phyloP scores from a whole-genome alignment of 92 coral and sea anemone genomes.

The Phymanthus crucifer region DNA sequence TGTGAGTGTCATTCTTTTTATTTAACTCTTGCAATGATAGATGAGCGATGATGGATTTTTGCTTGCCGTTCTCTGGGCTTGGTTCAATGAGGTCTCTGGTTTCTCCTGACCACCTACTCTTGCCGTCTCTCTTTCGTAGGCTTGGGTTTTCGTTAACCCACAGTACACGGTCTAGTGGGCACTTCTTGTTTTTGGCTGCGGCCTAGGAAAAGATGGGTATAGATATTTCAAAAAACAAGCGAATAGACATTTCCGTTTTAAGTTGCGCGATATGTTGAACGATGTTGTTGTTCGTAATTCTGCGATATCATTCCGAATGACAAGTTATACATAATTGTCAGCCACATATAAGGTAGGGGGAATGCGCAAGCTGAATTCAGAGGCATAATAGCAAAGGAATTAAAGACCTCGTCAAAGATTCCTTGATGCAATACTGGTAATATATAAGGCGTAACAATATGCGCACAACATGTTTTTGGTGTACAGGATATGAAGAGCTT shows the following conservation, averaged over 20 bases:
- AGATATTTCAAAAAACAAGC: not conserved
- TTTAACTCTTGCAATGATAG: not conserved
- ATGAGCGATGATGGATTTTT: not conserved
- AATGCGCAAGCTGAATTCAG: too few relatives aligned
- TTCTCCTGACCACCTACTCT: not conserved
- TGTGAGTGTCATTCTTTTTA: not conserved
- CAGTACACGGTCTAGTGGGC: not conserved
- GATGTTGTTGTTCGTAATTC: too few relatives aligned
- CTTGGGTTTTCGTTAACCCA: conserved; percentile 14
- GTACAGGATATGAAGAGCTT: too few relatives aligned
- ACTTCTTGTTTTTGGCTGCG: not conserved
- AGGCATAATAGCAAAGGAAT: too few relatives aligned
- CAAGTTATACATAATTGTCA: too few relatives aligned
- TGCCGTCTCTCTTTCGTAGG: conserved; percentile 10
- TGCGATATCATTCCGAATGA: too few relatives aligned
- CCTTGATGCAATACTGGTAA: too few relatives aligned
- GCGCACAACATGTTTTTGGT: not conserved
- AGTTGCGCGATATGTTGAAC: too few relatives aligned
- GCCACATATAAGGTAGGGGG: too few relatives aligned
- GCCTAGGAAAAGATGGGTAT: not conserved
- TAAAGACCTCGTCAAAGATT: too few relatives aligned
- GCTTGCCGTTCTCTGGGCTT: not conserved
- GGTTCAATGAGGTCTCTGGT: not conserved
- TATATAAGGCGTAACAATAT: not conserved
- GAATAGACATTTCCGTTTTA: too few relatives aligned